Base-by-base conservation (phyloP, 2,797 vertebrate species). In the Molossus alvarezi region DNA sequence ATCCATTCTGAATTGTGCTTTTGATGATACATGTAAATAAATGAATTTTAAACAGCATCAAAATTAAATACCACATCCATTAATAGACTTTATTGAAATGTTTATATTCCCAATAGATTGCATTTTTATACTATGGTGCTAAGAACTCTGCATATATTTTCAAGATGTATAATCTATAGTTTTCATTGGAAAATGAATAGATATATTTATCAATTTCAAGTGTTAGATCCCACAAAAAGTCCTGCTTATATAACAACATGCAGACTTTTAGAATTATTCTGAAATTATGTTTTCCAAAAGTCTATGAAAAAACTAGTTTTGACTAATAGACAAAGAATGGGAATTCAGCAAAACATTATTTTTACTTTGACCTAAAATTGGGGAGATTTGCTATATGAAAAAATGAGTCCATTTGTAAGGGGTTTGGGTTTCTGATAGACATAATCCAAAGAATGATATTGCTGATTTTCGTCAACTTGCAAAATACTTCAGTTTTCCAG, bases 1-100 rank as follows among this genome's bases (percentile, higher is more conserved):
- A 73, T 23, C n/a, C 18, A 65, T 41, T 57, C 51, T n/a, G 45
- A 95, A 95, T 79, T 90, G 53, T 60, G 37, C n/a, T 96, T 97
- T 90, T 73, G 65, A 95, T 81, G 92, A 53, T 76, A 93, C 92
- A 91, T 82, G 83, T 75, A 94, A 96, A 94, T 79, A 91, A 88
- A 62, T 91, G n/a, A 73, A 72, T 88, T 92, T 81, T 89, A 97
- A 96, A 84, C 48, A 85, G 29, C 65, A 60, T 67, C 80, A 21
- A 45, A 97, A 94, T 91, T 76, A 91, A 97, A 80, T 83, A 89
- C 29, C 29, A 37, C 65, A 76, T 90, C 9, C 58, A 93, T 75
- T 81, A 91, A 67, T 73, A 91, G 77, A 67, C 72, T 87, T 95
- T 90, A 76, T 64, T 82, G 48, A 97, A 95, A 51, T 73, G 65